Evolutionary conservation across 2,888 invertebrate genomes (phyloP), one percentile per base, ranked within the genome.

Genomic region (Ophioninae sp.): DNA sequence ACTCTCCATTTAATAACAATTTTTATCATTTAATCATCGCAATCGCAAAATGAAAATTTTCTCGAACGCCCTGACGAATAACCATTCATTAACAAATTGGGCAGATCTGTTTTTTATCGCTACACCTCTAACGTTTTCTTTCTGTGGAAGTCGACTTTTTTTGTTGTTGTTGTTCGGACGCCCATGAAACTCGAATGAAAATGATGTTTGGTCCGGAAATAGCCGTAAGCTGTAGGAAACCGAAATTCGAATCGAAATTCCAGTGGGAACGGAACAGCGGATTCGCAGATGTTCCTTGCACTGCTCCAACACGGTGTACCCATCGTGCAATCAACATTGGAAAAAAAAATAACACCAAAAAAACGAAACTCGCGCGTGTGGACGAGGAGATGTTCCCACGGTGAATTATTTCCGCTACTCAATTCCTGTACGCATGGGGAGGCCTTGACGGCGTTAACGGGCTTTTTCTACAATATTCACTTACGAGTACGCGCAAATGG

Each of bases 361-460:
- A 63, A 73, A 63, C 10, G 68, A 51, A 51, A 30, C 30, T 1
- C 30, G 30, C 23, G 23, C 23, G 23, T 39, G 51, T 20, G 58
- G n/a, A 41, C 65, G 75, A 67, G 37, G 23, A 9, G 41, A 76
- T 23, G 67, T 67, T 58, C 30, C 76, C 67, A 68, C 59, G 41
- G 39, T 59, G 17, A 76, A 58, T 67, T 76, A 76, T 76, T 67
- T 76, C 56, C 41, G 39, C 67, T 13, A 56, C 22, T 6, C 56
- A 75, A 75, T 75, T 56, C 65, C 58, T 8, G 23, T 67, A n/a
- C 67, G 68, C 59, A 44, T 23, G 77, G 68, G 61, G 68, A 68
- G 30, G 41, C 6, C 17, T 9, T 39, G 65, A 75, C 17, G 17
- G 51, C 51, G 8, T 13, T 17, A 23, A 7, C 22, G 56, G 30